Percentiles rank a stretch among this genome's conserved stretches.
Conservation (phyloP, 2,797 vertebrate genomes). For the Tragopan temminckii region DNA sequence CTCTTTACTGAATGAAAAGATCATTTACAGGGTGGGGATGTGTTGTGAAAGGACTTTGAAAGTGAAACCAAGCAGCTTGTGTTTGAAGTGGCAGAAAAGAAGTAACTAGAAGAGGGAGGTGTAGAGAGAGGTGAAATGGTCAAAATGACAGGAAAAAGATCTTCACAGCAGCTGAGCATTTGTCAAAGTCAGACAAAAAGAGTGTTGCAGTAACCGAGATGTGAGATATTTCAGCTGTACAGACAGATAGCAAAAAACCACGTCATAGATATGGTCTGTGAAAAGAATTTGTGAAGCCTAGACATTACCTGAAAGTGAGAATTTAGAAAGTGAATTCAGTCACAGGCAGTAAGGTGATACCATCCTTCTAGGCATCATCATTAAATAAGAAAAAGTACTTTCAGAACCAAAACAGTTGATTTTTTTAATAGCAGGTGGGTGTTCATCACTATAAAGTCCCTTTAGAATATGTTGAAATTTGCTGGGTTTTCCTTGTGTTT, state of each 20-base stretch:
- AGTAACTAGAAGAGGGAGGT: not conserved
- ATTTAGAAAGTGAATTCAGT: not conserved
- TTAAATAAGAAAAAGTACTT: not conserved
- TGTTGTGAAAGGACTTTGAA: constrained; percentile 23
- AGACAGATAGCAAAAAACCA: constrained; percentile 7
- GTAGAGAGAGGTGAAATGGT: constrained; percentile 37
- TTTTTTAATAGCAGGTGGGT: not conserved
- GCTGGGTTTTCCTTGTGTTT: not conserved
- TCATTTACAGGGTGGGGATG: constrained; percentile 28
- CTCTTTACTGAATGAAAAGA: not conserved
- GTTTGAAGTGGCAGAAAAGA: constrained; percentile 49
- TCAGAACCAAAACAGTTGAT: not conserved
- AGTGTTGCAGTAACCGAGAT: not conserved
- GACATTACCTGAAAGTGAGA: not conserved
- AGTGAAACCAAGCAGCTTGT: constrained; percentile 21
- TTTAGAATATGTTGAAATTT: not conserved
- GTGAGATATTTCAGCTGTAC: constrained; percentile 9
- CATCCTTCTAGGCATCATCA: not conserved
- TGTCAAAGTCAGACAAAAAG: constrained; percentile 44
- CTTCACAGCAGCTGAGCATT: constrained; percentile 22
- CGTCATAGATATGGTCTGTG: not conserved
- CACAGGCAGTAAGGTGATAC: not conserved
- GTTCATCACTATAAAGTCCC: not conserved
- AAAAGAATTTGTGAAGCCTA: constrained; percentile 14
- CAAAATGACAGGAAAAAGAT: constrained; percentile 48